Percentiles rank a stretch among this genome's conserved stretches.
Conservation (phyloP, 37 sponge, comb jelly and placozoan genomes). For the Petrosia ficiformis region DNA sequence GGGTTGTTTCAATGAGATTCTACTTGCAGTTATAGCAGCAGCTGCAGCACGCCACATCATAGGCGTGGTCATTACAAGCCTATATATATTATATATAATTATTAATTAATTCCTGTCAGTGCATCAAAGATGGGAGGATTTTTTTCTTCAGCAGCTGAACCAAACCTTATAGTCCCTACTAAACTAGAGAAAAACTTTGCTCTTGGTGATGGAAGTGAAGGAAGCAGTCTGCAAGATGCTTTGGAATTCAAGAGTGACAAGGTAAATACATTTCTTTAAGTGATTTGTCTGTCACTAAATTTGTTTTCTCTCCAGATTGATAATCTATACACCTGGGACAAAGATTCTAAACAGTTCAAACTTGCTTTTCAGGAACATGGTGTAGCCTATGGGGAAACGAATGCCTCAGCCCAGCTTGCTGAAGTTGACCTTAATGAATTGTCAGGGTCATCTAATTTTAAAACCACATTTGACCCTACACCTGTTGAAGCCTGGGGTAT, state of each 20-base stretch:
- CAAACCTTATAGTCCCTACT: constrained; percentile 38
- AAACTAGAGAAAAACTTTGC: constrained; percentile 46
- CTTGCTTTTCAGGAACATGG: constrained; percentile 59
- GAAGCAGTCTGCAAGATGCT: constrained; percentile 13
- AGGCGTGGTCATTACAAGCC: neutral
- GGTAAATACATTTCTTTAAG: constrained; percentile 45
- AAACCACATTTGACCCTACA: constrained; percentile 20
- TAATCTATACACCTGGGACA: constrained; percentile 10
- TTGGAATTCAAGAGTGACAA: constrained; percentile 17
- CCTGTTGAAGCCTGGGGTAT: constrained; percentile 76
- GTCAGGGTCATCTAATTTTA: constrained; percentile 11
- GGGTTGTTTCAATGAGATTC: too few relatives aligned
- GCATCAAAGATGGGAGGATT: too few relatives aligned
- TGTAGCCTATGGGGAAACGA: constrained; percentile 69
- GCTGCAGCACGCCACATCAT: neutral
- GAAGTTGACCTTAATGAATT: constrained; percentile 17
- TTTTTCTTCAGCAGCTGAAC: too few relatives aligned
- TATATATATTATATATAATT: too few relatives aligned
- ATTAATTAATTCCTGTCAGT: too few relatives aligned
- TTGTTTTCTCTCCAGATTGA: constrained; percentile 7
- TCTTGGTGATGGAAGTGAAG: constrained; percentile 34
- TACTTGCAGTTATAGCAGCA: too few relatives aligned
- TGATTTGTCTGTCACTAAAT: neutral
- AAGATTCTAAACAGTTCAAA: neutral
- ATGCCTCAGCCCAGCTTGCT: constrained; percentile 19